These are phyloP conservation scores for Oreochromis mossambicus DNA, from an alignment of 2,797 vertebrate species.

Conservation along the genomic window DNA sequence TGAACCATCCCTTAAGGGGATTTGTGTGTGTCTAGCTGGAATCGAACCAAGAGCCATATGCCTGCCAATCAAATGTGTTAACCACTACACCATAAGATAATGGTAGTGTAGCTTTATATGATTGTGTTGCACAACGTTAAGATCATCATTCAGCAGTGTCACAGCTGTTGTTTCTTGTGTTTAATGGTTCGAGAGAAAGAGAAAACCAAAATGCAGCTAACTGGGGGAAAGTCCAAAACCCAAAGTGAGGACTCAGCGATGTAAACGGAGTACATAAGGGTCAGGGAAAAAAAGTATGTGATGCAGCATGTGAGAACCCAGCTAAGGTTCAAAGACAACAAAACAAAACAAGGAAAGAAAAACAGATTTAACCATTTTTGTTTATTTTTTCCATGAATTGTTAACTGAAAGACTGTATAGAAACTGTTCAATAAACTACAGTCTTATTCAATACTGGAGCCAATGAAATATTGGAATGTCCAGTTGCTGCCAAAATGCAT, in stretches of 20 bases:
- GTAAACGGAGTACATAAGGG: not conserved
- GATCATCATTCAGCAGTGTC: not conserved
- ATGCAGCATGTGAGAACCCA: not conserved
- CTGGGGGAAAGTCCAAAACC: not conserved
- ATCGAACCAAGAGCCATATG: not conserved
- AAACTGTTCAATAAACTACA: not conserved
- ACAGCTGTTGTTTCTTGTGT: not conserved
- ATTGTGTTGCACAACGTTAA: not conserved
- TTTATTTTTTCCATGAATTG: not conserved
- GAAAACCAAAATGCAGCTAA: not conserved
- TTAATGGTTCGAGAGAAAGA: fast-evolving
- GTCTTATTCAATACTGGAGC: not conserved
- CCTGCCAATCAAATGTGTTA: not conserved
- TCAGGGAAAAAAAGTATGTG: not conserved
- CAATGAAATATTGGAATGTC: not conserved
- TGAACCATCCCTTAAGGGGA: fast-evolving
- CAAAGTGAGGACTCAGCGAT: not conserved
- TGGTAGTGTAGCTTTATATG: not conserved
- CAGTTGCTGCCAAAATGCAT: fast-evolving
- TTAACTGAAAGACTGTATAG: not conserved
- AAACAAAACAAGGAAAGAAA: not conserved
- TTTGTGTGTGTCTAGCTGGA: not conserved
- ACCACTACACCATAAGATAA: not conserved
- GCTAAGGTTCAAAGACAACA: not conserved
- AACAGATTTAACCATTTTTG: not conserved